Conservation (phyloP, 2,113 vertebrate species). For the Eulemur rufifrons region DNA sequence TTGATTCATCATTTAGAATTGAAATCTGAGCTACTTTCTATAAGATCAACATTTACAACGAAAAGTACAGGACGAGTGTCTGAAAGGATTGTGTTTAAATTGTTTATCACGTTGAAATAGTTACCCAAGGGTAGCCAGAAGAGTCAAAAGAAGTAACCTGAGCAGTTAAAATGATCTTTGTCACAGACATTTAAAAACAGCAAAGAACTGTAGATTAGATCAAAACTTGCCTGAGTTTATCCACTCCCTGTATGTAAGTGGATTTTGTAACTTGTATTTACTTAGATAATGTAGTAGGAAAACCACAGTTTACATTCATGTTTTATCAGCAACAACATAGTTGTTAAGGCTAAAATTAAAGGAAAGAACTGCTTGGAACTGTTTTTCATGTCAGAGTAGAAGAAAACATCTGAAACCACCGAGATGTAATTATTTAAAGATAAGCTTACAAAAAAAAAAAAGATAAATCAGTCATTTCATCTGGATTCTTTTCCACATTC, state of each 20-base stretch:
- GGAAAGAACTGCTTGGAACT: slow-evolving; percentile 42
- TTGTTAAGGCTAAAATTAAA: slow-evolving; percentile 70
- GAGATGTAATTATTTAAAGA: slow-evolving; percentile 69
- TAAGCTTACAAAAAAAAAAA: slow-evolving; percentile 47
- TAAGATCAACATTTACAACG: slow-evolving; percentile 60
- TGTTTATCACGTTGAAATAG: slow-evolving; percentile 76
- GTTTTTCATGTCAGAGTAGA: slow-evolving; percentile 62
- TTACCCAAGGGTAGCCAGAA: slow-evolving; percentile 70
- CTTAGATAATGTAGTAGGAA: slow-evolving; percentile 64
- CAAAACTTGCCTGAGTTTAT: slow-evolving; percentile 58
- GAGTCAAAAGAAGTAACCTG: slow-evolving; percentile 77
- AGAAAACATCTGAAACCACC: slow-evolving; percentile 68
- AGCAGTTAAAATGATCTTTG: slow-evolving; percentile 80
- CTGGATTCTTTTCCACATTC: slow-evolving; percentile 31
- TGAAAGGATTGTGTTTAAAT: slow-evolving; percentile 72
- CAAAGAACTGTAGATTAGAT: slow-evolving; percentile 61
- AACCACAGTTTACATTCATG: slow-evolving; percentile 43
- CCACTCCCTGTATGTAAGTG: slow-evolving; percentile 15
- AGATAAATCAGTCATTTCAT: slow-evolving; percentile 39
- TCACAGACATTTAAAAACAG: slow-evolving; percentile 64
- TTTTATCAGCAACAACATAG: slow-evolving; percentile 50
- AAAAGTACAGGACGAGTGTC: slow-evolving; percentile 51
- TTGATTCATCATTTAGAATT: slow-evolving; percentile 57
- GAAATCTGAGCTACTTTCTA: slow-evolving; percentile 68
- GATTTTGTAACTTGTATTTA: slow-evolving; percentile 51